Evolutionary conservation across 1,140 invertebrate species (phyloP).

Genomic region (Bombus superbus): DNA sequence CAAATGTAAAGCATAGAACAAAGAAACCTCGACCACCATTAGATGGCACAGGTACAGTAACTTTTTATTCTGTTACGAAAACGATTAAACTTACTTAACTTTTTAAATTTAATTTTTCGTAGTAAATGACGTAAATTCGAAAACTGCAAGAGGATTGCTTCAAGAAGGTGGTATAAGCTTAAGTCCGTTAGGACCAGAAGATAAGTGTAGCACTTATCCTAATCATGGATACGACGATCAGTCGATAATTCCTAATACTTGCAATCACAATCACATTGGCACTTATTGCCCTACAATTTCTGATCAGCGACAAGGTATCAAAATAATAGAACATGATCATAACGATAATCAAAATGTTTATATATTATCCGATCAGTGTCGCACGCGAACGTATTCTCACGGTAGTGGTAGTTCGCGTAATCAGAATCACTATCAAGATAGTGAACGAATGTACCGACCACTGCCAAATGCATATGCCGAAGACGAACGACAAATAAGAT

Average conservation of each 20-base stretch:
- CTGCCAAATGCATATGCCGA: constrained; percentile 76
- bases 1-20: constrained; percentile 79
- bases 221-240: constrained; percentile 67
- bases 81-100: constrained; percentile 9
- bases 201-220: constrained; percentile 70
- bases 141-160: constrained; percentile 68
- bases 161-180: constrained; percentile 77
- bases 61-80: constrained; percentile 7
- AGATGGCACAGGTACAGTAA: constrained; percentile 73
- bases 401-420: constrained; percentile 65
- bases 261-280: constrained; percentile 69
- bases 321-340: constrained; percentile 75
- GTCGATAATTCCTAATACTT: constrained; percentile 32
- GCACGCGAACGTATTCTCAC: constrained; percentile 77
- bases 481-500: constrained; percentile 74
- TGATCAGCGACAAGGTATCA: constrained; percentile 67
- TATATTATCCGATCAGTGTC: constrained; percentile 77
- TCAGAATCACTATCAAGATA: constrained; percentile 72
- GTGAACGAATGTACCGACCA: constrained; percentile 72
- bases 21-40: constrained; percentile 82
- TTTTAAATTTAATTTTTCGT: constrained; percentile 21
- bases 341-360: constrained; percentile 80
- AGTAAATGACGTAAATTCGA: constrained; percentile 71
- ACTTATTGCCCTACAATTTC: constrained; percentile 66
- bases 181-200: constrained; percentile 74